phyloP scores from a whole-genome alignment of 2,888 invertebrate species.

The Digitonthophagus gazella region DNA sequence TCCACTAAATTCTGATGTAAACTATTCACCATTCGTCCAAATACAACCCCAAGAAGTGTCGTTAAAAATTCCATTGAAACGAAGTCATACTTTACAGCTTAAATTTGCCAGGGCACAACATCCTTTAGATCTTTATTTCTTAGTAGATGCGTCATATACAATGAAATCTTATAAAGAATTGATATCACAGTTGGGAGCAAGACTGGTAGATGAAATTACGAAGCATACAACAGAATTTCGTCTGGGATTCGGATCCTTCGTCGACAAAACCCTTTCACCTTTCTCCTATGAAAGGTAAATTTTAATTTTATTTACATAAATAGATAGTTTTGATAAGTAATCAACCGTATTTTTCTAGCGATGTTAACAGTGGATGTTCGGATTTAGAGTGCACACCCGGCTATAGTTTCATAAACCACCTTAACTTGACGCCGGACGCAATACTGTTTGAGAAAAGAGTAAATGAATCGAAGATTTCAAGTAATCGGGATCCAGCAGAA shows the following conservation, averaged over 20 bases:
- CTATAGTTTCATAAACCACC: constrained; percentile 75
- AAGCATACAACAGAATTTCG: constrained; percentile 62
- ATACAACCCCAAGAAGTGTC: constrained; percentile 58
- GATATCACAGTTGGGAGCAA: constrained; percentile 53
- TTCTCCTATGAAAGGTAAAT: constrained; percentile 49
- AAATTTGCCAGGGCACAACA: constrained; percentile 64
- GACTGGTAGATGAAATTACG: constrained; percentile 56
- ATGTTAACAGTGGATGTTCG: too few relatives aligned
- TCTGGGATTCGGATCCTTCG: constrained; percentile 67
- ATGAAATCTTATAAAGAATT: constrained; percentile 62
- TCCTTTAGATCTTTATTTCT: constrained; percentile 79
- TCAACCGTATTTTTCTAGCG: not conserved
- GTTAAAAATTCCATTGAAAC: constrained; percentile 55
- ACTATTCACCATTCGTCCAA: constrained; percentile 45
- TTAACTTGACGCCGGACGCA: constrained; percentile 62
- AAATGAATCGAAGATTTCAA: constrained; percentile 48
- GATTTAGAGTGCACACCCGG: constrained; percentile 41
- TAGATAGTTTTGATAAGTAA: too few relatives aligned
- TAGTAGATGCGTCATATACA: constrained; percentile 74
- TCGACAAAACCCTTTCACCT: constrained; percentile 68
- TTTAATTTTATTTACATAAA: too few relatives aligned
- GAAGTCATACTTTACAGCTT: constrained; percentile 46
- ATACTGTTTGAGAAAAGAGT: constrained; percentile 51
- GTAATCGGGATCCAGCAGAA: constrained; percentile 60
- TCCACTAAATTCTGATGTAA: too few relatives aligned